Evolutionary conservation across 2,888 invertebrate species (phyloP).

Genomic region (Beris chalybata): DNA sequence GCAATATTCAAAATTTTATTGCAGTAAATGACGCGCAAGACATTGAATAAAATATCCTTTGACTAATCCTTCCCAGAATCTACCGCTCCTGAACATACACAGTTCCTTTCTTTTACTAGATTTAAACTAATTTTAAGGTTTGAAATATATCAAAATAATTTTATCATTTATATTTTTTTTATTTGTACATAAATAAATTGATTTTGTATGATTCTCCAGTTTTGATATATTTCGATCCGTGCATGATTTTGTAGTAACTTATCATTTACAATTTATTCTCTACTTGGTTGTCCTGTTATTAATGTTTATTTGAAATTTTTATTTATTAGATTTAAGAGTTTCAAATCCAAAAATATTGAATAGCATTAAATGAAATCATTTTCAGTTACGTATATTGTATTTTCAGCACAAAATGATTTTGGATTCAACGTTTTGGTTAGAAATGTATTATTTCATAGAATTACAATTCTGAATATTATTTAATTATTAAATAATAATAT

Average conservation of each 20-base stretch:
- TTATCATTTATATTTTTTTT: too few species aligned
- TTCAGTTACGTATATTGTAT: background rate
- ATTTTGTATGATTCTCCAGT: too few species aligned
- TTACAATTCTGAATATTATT: too few species aligned
- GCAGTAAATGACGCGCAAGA: slow-evolving; percentile 24
- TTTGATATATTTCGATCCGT: slow-evolving; percentile 31
- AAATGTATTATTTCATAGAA: too few species aligned
- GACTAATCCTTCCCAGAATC: background rate
- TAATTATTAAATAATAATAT: too few species aligned
- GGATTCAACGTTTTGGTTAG: too few species aligned
- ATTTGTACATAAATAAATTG: too few species aligned
- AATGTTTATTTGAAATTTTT: slow-evolving; percentile 14
- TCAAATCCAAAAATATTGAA: slow-evolving; percentile 33
- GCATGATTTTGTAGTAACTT: slow-evolving; percentile 28
- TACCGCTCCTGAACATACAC: background rate
- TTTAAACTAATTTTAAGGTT: slow-evolving; percentile 13
- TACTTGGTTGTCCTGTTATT: slow-evolving; percentile 35
- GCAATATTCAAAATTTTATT: slow-evolving; percentile 6
- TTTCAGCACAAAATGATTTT: too few species aligned
- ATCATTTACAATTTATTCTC: slow-evolving; percentile 30
- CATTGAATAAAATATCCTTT: slow-evolving; percentile 10
- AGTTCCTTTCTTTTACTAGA: background rate
- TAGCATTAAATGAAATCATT: slow-evolving; percentile 2
- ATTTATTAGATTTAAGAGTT: slow-evolving; percentile 22
- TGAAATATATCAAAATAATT: slow-evolving; percentile 29